Percentiles rank a stretch among this genome's conserved stretches.
Conservation (phyloP, 1,140 invertebrate species). For the Ericerus pela region DNA sequence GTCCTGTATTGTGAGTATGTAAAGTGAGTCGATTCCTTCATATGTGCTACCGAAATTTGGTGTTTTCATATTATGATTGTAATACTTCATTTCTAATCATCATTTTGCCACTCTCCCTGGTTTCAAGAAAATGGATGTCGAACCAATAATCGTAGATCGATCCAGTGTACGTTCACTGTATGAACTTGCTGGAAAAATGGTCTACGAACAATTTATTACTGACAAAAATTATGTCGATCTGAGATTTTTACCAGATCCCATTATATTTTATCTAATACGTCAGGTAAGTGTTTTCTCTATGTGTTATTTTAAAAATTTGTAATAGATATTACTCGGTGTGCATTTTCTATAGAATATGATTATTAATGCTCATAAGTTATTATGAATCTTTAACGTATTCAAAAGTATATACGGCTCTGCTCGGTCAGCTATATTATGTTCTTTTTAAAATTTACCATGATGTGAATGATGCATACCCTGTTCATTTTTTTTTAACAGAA, state of each 20-base stretch:
- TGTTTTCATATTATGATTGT: too few species aligned
- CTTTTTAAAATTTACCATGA: too few species aligned
- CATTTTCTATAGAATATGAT: too few species aligned
- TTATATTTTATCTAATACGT: neutral
- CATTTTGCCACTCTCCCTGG: too few species aligned
- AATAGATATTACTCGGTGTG: neutral
- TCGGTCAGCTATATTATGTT: too few species aligned
- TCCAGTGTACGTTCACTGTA: neutral
- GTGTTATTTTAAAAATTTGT: neutral
- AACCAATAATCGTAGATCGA: neutral
- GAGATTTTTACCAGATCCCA: neutral
- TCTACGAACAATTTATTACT: neutral
- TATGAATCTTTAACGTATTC: neutral
- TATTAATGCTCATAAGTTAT: too few species aligned
- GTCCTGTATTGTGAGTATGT: too few species aligned
- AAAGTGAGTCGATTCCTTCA: too few species aligned
- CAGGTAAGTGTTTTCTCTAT: neutral
- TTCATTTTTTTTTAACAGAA: too few species aligned
- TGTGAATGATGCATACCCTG: too few species aligned
- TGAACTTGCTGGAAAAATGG: neutral
- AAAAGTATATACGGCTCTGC: neutral
- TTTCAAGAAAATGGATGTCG: constrained; percentile 3
- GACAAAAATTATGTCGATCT: neutral
- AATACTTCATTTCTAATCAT: too few species aligned
- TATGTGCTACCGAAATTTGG: too few species aligned